These are phyloP conservation scores for Poecile montanus DNA, from an alignment of 2,797 vertebrate genomes.

Conservation along the genomic window DNA sequence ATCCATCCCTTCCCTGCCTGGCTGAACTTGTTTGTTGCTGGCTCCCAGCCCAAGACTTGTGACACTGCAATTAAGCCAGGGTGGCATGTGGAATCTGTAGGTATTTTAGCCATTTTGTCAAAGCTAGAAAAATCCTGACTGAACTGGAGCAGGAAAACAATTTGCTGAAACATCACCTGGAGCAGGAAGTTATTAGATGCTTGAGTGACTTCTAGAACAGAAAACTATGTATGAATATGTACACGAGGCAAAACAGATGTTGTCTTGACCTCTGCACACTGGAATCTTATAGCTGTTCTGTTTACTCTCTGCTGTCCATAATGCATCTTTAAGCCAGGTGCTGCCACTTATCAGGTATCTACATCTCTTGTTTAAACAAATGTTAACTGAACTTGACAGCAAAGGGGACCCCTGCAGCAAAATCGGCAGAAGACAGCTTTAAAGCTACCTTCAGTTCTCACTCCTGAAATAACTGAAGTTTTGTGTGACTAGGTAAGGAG, in stretches of 20 bases:
- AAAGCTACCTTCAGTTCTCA: slow-evolving; percentile 50
- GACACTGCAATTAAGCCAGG: neutral
- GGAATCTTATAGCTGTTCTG: slow-evolving; percentile 41
- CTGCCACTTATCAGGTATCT: slow-evolving; percentile 65
- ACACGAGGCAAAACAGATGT: slow-evolving; percentile 61
- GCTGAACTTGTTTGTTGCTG: neutral
- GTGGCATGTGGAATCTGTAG: neutral
- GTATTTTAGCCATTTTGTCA: slow-evolving; percentile 17
- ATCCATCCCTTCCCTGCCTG: neutral
- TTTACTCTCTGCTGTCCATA: slow-evolving; percentile 60
- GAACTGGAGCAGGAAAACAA: slow-evolving; percentile 57
- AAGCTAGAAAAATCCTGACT: slow-evolving; percentile 39
- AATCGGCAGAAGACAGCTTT: slow-evolving; percentile 34
- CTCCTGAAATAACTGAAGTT: slow-evolving; percentile 57
- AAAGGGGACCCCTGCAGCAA: slow-evolving; percentile 63
- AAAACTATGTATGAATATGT: slow-evolving; percentile 48
- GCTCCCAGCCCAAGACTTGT: slow-evolving; percentile 10
- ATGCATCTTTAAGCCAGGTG: slow-evolving; percentile 61
- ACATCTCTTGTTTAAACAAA: slow-evolving; percentile 66
- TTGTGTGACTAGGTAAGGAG: slow-evolving; percentile 39
- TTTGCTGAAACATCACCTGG: slow-evolving; percentile 60
- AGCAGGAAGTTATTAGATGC: slow-evolving; percentile 65
- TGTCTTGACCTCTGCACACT: slow-evolving; percentile 44
- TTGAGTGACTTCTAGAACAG: slow-evolving; percentile 50
- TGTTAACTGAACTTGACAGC: slow-evolving; percentile 58